phyloP scores from a whole-genome alignment of 2,888 invertebrate species.

The Podotricha telesiphe region DNA sequence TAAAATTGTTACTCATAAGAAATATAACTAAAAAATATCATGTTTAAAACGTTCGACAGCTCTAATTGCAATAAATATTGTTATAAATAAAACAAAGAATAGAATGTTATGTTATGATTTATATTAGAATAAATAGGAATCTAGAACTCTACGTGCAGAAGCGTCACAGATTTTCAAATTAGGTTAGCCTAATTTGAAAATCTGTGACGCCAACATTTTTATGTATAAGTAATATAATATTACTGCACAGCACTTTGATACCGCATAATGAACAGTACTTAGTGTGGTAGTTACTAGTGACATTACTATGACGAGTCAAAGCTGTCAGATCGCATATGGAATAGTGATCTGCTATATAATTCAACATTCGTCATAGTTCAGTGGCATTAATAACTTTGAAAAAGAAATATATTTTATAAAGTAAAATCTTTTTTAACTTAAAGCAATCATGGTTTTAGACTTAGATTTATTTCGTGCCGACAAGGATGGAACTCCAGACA shows the following conservation, averaged over 20 bases:
- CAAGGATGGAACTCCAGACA: constrained; percentile 96
- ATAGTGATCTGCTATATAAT: background rate
- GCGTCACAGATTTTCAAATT: too few relatives aligned
- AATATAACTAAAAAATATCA: too few relatives aligned
- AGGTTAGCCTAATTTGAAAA: too few relatives aligned
- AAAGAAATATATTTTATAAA: constrained; percentile 2
- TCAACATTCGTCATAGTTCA: constrained; percentile 22
- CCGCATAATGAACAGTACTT: background rate
- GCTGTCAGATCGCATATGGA: background rate
- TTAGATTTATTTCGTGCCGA: constrained; percentile 97
- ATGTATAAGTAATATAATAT: background rate
- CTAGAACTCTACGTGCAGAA: too few relatives aligned
- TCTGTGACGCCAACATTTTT: background rate
- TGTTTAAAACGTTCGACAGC: too few relatives aligned
- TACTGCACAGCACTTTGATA: background rate
- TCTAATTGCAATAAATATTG: too few relatives aligned
- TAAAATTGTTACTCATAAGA: too few relatives aligned
- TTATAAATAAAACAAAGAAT: too few relatives aligned
- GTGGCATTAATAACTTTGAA: background rate
- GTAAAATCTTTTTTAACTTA: background rate
- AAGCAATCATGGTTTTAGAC: constrained; percentile 94
- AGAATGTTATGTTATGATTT: too few relatives aligned
- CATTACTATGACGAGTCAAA: background rate
- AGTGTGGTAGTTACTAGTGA: background rate
- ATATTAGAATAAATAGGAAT: too few relatives aligned